phyloP scores from a whole-genome alignment of 2,113 vertebrate genomes.

The Rhinichthys klamathensis region DNA sequence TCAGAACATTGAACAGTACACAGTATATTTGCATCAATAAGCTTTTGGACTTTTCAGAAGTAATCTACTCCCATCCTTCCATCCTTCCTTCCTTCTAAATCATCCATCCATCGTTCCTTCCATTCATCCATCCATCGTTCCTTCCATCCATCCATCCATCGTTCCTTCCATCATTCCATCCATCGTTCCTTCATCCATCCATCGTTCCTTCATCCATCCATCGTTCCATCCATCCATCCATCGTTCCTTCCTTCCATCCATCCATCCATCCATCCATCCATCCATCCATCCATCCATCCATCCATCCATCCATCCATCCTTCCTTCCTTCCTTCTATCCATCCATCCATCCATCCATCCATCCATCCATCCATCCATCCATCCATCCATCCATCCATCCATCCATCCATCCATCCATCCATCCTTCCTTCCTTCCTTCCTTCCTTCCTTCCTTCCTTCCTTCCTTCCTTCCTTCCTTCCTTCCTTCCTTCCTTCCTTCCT shows the following conservation, averaged over 20 bases:
- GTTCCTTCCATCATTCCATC: neutral
- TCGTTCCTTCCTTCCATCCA: fast-evolving
- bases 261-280: neutral
- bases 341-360: neutral
- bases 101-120: too few relatives aligned
- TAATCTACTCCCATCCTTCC: too few relatives aligned
- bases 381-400: too few relatives aligned
- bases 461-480: too few relatives aligned
- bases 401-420: too few relatives aligned
- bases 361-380: too few relatives aligned
- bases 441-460: neutral
- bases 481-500: neutral
- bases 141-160: too few relatives aligned
- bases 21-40: neutral
- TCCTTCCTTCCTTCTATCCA: too few relatives aligned
- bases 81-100: neutral
- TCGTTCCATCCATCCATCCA: neutral
- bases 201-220: neutral
- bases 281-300: too few relatives aligned
- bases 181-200: too few relatives aligned
- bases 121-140: too few relatives aligned
- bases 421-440: too few relatives aligned
- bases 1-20: neutral
- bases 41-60: neutral
- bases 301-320: neutral